phyloP scores from a whole-genome alignment of 2,888 invertebrate genomes.

The Hoplodrina blanda region DNA sequence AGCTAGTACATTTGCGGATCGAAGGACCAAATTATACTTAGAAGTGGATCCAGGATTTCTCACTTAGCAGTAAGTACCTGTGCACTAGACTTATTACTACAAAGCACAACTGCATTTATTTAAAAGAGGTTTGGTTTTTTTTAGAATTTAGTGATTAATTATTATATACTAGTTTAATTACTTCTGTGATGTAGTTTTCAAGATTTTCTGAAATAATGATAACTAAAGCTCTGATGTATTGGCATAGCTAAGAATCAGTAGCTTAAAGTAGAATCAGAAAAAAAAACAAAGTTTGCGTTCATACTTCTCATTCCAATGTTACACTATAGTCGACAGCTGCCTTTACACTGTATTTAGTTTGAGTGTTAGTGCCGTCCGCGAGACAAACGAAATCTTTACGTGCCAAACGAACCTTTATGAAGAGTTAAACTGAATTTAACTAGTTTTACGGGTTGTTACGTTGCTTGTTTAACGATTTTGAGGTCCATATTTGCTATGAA shows the following conservation, averaged over 20 bases:
- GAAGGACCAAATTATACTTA: neutral
- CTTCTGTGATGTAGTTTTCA: neutral
- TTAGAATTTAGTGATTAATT: too few relatives aligned
- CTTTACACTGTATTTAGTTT: slow-evolving; percentile 56
- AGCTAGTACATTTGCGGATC: neutral
- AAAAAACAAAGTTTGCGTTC: neutral
- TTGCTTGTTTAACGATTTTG: neutral
- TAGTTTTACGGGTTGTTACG: slow-evolving; percentile 39
- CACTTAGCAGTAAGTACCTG: too few relatives aligned
- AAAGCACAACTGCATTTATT: too few relatives aligned
- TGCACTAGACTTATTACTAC: too few relatives aligned
- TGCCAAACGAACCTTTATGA: slow-evolving; percentile 80
- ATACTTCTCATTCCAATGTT: neutral
- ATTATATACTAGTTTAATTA: neutral
- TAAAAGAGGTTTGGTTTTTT: too few relatives aligned
- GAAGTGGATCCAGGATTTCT: neutral
- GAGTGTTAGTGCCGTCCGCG: slow-evolving; percentile 85
- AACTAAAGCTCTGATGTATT: neutral
- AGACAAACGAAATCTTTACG: slow-evolving; percentile 79
- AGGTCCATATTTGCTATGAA: too few relatives aligned
- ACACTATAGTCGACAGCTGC: slow-evolving; percentile 35
- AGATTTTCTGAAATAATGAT: too few relatives aligned
- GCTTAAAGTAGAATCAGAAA: neutral
- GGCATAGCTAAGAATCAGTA: slow-evolving; percentile 25
- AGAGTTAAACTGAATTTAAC: slow-evolving; percentile 54